These are phyloP conservation scores for Tragelaphus oryx DNA, from an alignment of 2,797 vertebrate genomes.

Conservation along the genomic window DNA sequence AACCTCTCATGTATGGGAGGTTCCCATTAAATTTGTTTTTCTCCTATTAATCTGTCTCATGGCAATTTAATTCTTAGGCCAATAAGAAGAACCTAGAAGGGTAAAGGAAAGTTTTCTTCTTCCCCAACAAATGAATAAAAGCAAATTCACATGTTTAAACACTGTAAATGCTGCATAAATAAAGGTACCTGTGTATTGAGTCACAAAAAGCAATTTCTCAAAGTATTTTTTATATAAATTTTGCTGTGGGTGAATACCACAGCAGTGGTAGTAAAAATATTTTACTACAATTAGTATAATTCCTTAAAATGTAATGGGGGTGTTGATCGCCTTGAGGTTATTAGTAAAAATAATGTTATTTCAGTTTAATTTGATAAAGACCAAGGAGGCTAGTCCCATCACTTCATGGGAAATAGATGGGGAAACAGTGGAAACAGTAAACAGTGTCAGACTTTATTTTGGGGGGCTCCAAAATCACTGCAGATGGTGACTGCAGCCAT, in stretches of 20 bases:
- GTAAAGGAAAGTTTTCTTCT: not conserved
- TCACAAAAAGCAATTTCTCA: not conserved
- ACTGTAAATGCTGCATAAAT: not conserved
- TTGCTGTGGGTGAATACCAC: not conserved
- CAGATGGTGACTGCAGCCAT: too few species aligned
- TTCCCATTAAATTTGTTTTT: not conserved
- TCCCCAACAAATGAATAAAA: not conserved
- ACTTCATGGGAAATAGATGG: too few species aligned
- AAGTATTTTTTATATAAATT: not conserved
- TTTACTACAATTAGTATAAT: slow-evolving; percentile 72
- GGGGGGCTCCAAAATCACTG: too few species aligned
- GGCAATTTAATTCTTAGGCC: not conserved
- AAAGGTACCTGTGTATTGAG: not conserved
- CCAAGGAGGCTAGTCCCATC: not conserved
- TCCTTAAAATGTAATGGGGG: slow-evolving; percentile 51
- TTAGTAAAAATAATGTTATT: slow-evolving; percentile 71
- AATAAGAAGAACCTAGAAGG: not conserved
- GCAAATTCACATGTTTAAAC: not conserved
- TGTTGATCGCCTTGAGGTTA: slow-evolving; percentile 55
- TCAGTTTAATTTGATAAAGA: slow-evolving; percentile 65
- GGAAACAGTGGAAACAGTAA: too few species aligned
- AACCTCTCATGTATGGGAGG: not conserved
- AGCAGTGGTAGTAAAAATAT: slow-evolving; percentile 12
- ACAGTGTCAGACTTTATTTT: too few species aligned
- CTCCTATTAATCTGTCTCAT: not conserved